Base-by-base conservation (phyloP, 1,140 invertebrate genomes). In the Ceratina calcarata region DNA sequence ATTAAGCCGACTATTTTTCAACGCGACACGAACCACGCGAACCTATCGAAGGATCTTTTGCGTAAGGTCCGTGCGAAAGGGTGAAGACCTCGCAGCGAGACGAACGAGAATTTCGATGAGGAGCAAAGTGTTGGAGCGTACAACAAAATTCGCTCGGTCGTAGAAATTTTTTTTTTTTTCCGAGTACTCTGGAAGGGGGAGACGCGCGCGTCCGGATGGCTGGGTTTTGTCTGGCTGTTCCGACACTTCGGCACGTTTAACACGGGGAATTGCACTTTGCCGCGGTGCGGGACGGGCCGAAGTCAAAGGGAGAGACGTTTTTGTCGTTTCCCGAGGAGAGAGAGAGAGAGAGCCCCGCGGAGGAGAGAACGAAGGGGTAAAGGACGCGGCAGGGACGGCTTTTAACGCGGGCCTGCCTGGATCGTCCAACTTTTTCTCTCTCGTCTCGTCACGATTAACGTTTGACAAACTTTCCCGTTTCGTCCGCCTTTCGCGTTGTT, bases 1-100 rank as follows among this genome's bases (percentile, higher is more conserved):
- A 85, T 85, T 81, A 81, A 85, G 74, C 83, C 81, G 32, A 64
- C 72, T 79, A 81, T 85, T 81, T 85, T 85, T 85, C 83, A 78
- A 82, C 53, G 60, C 49, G 22, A 45, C 84, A 81, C 74, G 66
- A 68, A 68, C 49, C 15, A 6, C 37, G n/a, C 27, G 27, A 32
- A 32, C n/a, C n/a, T n/a, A n/a, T n/a, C n/a, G n/a, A n/a, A n/a
- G n/a, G n/a, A n/a, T n/a, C 6, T 37, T 37, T 37, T 6, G 32
- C 32, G 32, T 37, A 37, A 37, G 32, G 2, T 37, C 32, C 32
- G 32, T 6, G n/a, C n/a, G n/a, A n/a, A n/a, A n/a, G n/a, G 32
- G 6, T 37, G 2, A 37, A 37, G 6, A 37, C 32, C 32, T 3
- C 32, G 2, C 32, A 6, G n/a, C n/a, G 6, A 6, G 2, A 37